phyloP scores from a whole-genome alignment of 2,888 invertebrate genomes.

The Eupithecia insigniata region DNA sequence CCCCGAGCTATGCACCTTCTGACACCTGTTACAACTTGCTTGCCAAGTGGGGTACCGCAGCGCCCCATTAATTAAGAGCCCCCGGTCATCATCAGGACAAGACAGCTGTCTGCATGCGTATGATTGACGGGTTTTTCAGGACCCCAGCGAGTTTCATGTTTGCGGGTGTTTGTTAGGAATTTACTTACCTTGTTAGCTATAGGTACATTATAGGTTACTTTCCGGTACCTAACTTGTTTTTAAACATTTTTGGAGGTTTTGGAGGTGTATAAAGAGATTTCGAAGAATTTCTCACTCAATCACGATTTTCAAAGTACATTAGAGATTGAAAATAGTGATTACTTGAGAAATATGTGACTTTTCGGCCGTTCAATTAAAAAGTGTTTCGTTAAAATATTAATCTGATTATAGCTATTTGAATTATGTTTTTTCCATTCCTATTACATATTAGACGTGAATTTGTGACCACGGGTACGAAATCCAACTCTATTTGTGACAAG shows the following conservation, averaged over 20 bases:
- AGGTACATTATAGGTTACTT: slow-evolving; percentile 41
- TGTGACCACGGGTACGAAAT: too few relatives aligned
- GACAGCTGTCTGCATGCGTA: slow-evolving; percentile 73
- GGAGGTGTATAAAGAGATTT: neutral
- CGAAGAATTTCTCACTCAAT: too few relatives aligned
- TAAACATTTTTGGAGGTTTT: neutral
- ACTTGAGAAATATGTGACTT: neutral
- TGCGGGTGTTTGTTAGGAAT: slow-evolving; percentile 18
- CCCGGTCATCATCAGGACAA: slow-evolving; percentile 70
- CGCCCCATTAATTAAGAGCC: slow-evolving; percentile 75
- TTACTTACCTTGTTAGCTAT: slow-evolving; percentile 42
- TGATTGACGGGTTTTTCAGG: slow-evolving; percentile 63
- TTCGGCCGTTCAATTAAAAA: neutral
- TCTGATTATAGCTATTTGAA: neutral
- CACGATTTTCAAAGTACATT: too few relatives aligned
- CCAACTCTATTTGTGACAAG: too few relatives aligned
- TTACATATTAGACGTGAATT: neutral
- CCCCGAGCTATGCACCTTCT: slow-evolving; percentile 18
- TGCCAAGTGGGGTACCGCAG: slow-evolving; percentile 48
- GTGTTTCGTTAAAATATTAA: neutral
- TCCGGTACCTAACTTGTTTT: neutral
- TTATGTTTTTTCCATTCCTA: neutral
- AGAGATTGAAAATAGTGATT: neutral
- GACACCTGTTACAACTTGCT: slow-evolving; percentile 45
- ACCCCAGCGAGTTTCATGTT: slow-evolving; percentile 36